A percentile compares a stretch with the other conserved stretches of the same genome.
These are phyloP conservation scores for Phrynocephalus guinanensis DNA, from an alignment of 2,797 vertebrate species.

Conservation along the genomic window DNA sequence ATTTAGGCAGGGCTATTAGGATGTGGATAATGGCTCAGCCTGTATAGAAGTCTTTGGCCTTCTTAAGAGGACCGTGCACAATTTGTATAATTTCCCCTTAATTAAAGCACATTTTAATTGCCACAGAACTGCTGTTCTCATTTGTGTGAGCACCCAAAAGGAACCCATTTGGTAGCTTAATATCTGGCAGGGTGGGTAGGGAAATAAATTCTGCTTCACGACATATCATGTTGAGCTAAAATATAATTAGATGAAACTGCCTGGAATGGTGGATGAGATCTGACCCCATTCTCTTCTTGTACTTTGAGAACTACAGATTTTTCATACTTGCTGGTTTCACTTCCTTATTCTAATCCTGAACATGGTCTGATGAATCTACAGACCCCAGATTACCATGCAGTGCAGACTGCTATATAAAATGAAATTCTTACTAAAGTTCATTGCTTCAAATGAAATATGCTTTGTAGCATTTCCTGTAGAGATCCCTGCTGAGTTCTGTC, in stretches of 20 bases:
- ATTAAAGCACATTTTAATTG: neutral
- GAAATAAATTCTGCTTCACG: constrained; percentile 39
- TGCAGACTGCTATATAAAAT: constrained; percentile 67
- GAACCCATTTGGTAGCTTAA: constrained; percentile 38
- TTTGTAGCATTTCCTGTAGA: constrained; percentile 63
- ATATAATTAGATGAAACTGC: constrained; percentile 41
- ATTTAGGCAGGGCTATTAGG: neutral
- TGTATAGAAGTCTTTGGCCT: neutral
- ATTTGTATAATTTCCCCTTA: constrained; percentile 4
- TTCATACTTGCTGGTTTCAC: constrained; percentile 50
- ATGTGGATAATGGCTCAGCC: neutral
- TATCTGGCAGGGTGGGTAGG: constrained; percentile 21
- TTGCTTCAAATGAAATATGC: constrained; percentile 66
- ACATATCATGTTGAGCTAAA: constrained; percentile 49
- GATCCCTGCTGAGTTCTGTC: constrained; percentile 70
- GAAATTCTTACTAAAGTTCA: constrained; percentile 71
- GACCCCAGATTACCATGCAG: constrained; percentile 67
- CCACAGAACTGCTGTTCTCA: neutral
- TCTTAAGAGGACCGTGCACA: neutral
- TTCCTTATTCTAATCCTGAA: constrained; percentile 59
- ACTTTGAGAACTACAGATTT: constrained; percentile 49
- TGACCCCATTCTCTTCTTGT: constrained; percentile 20
- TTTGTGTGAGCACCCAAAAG: neutral
- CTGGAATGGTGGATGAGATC: constrained; percentile 66
- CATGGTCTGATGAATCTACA: constrained; percentile 73